A percentile compares a stretch with the other conserved stretches of the same genome.
Conservation (phyloP, 2,888 invertebrate species). For the Melanargia galathea region DNA sequence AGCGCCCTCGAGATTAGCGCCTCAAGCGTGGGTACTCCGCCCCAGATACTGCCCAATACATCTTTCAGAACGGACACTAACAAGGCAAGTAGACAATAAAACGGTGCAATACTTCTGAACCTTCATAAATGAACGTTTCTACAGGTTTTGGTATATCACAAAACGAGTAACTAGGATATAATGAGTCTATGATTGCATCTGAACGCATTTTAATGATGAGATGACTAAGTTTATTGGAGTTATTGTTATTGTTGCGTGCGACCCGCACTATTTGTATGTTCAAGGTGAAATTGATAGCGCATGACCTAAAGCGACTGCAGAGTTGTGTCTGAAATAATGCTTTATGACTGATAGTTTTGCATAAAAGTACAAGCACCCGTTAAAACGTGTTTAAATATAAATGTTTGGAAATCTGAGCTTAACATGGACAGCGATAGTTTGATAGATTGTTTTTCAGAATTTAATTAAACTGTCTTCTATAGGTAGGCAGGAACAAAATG, state of each 20-base stretch:
- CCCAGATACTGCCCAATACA: constrained; percentile 47
- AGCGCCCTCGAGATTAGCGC: constrained; percentile 42
- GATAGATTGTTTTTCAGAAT: no score
- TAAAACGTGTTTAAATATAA: neutral
- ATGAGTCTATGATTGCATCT: constrained; percentile 27
- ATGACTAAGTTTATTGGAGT: neutral
- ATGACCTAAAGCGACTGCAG: neutral
- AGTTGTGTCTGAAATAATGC: neutral
- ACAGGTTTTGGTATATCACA: constrained; percentile 30
- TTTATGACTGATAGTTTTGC: neutral
- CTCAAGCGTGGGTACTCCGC: constrained; percentile 46
- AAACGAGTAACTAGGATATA: constrained; percentile 32
- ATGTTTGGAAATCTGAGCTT: no score
- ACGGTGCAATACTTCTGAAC: constrained; percentile 43
- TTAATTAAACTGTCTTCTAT: no score
- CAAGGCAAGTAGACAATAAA: constrained; percentile 54
- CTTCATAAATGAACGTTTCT: constrained; percentile 45
- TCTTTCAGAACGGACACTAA: constrained; percentile 54
- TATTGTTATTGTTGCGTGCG: neutral
- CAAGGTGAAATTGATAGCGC: neutral
- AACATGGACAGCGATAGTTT: no score
- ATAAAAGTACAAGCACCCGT: neutral
- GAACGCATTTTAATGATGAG: neutral
- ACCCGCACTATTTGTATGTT: neutral
- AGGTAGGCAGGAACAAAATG: no score